These are phyloP conservation scores for Tyrophagus putrescentiae DNA, from an alignment of 1,140 invertebrate genomes.

Conservation along the genomic window DNA sequence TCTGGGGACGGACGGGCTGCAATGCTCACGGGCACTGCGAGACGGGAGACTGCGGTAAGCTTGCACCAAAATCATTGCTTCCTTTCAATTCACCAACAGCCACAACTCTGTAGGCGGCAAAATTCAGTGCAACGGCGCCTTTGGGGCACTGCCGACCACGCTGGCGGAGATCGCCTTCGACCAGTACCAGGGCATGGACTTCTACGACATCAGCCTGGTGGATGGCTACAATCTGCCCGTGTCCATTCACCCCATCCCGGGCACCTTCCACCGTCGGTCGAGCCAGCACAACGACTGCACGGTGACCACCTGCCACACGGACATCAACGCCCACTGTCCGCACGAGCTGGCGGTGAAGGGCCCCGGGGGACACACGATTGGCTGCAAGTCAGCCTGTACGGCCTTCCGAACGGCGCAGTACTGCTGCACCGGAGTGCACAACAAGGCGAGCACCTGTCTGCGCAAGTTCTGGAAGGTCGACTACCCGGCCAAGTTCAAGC, in stretches of 20 bases:
- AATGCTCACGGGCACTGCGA: slow-evolving; percentile 29
- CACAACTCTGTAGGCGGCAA: neutral
- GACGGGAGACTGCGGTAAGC: slow-evolving; percentile 34
- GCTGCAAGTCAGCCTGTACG: neutral
- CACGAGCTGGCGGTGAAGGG: slow-evolving; percentile 28
- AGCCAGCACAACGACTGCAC: slow-evolving; percentile 24
- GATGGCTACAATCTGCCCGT: slow-evolving; percentile 32
- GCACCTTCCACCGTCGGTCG: slow-evolving; percentile 6
- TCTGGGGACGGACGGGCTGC: slow-evolving; percentile 37
- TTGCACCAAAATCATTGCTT: neutral
- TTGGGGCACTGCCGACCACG: slow-evolving; percentile 28
- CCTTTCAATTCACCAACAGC: neutral
- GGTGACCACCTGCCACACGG: slow-evolving; percentile 30
- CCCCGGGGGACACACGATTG: neutral
- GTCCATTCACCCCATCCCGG: slow-evolving; percentile 25
- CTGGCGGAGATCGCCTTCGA: no score
- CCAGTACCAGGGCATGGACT: slow-evolving; percentile 30
- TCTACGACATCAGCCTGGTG: slow-evolving; percentile 31
- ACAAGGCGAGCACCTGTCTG: neutral
- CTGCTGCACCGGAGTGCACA: neutral
- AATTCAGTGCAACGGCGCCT: slow-evolving; percentile 8
- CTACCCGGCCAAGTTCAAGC: neutral
- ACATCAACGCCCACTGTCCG: slow-evolving; percentile 34
- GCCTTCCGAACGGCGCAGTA: neutral
- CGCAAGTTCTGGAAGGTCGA: no score